Percentiles rank a stretch among this genome's conserved stretches.
phyloP scores from a whole-genome alignment of 2,113 vertebrate species.

The Nipponia nippon region DNA sequence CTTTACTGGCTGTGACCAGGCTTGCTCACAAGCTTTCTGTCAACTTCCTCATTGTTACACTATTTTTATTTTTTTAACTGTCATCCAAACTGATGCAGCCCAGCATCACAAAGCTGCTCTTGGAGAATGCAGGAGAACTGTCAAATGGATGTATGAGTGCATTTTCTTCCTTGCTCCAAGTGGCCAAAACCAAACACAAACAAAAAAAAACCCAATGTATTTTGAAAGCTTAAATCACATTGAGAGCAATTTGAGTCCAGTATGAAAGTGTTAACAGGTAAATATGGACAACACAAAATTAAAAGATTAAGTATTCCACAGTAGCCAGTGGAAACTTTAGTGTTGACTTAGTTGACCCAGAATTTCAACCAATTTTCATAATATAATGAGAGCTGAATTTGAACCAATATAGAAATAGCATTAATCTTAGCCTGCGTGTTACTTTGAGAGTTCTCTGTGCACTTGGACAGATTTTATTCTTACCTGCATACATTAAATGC shows the following conservation, averaged over 20 bases:
- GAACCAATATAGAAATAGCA: neutral
- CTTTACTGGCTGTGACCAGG: neutral
- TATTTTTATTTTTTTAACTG: neutral
- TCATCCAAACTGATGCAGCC: neutral
- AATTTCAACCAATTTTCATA: neutral
- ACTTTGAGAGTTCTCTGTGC: neutral
- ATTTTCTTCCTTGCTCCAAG: neutral
- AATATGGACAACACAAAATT: neutral
- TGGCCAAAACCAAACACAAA: neutral
- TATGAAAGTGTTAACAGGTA: neutral
- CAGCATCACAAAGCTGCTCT: neutral
- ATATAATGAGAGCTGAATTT: neutral
- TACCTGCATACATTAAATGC: neutral
- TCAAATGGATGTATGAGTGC: neutral
- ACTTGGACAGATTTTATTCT: neutral
- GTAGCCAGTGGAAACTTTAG: neutral
- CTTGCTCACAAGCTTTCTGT: neutral
- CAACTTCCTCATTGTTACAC: neutral
- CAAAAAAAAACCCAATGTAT: too few relatives aligned
- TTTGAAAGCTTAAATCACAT: neutral
- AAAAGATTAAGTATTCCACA: neutral
- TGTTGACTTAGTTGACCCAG: neutral
- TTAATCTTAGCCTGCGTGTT: neutral
- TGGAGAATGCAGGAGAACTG: neutral
- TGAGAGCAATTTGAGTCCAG: neutral